Conservation (phyloP, 2,113 vertebrate species). For the Vulpes ferrilata region DNA sequence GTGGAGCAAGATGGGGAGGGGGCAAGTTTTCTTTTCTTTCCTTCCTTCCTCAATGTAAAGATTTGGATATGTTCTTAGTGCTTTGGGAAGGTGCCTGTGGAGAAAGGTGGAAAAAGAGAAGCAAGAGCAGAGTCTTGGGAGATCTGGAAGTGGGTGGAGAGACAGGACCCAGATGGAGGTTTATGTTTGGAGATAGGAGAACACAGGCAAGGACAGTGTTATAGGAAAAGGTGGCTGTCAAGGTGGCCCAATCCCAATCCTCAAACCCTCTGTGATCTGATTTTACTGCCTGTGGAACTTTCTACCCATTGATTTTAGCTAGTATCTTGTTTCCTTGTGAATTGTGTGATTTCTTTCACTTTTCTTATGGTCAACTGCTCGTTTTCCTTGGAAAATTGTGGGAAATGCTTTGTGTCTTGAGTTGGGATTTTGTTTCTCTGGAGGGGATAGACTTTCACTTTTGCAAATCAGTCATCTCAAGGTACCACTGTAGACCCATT, state of each 20-base stretch:
- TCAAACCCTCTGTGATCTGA: neutral
- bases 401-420: neutral
- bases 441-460: neutral
- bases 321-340: neutral
- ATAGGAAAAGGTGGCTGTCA: neutral
- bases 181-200: neutral
- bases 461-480: neutral
- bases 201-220: neutral
- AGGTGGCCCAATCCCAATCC: neutral
- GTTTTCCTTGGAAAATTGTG: slow-evolving; percentile 29
- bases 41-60: neutral
- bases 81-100: neutral
- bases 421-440: neutral
- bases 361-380: neutral
- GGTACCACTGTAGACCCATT: neutral
- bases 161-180: rapidly evolving
- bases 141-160: neutral
- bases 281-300: neutral
- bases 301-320: neutral
- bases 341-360: neutral
- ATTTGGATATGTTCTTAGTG: neutral
- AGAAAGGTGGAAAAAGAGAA: neutral
- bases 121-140: neutral
- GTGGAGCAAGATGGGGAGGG: neutral
- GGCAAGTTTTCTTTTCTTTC: neutral